phyloP scores from a whole-genome alignment of 2,113 vertebrate species.

The Neoarius graeffei region DNA sequence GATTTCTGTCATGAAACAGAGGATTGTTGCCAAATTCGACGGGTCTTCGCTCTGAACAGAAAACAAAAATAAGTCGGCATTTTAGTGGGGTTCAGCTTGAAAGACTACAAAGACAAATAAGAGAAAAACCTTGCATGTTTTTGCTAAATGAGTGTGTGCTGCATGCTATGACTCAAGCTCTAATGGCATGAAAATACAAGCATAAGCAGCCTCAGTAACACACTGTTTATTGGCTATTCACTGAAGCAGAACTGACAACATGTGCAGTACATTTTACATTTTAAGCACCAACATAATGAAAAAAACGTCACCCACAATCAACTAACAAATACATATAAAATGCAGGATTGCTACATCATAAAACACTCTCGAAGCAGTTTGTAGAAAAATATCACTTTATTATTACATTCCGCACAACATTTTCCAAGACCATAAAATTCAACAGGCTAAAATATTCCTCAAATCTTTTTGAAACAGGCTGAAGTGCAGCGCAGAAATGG shows the following conservation, averaged over 20 bases:
- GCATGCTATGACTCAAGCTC: neutral
- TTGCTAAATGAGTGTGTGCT: slow-evolving; percentile 19
- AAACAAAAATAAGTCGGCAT: slow-evolving; percentile 55
- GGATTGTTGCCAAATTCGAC: slow-evolving; percentile 71
- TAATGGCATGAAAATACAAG: slow-evolving; percentile 16
- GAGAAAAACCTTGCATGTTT: slow-evolving; percentile 4
- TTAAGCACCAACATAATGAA: slow-evolving; percentile 16
- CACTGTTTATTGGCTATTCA: slow-evolving; percentile 13
- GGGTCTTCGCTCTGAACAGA: slow-evolving; percentile 68
- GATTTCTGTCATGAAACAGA: slow-evolving; percentile 63
- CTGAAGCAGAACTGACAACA: slow-evolving; percentile 2
- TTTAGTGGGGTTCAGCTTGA: slow-evolving; percentile 12
- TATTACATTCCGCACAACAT: slow-evolving; percentile 95
- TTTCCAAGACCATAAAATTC: slow-evolving; percentile 83
- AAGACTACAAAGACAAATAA: slow-evolving; percentile 15
- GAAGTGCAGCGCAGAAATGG: slow-evolving; percentile 61
- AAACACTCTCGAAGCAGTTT: slow-evolving; percentile 75
- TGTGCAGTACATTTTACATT: slow-evolving; percentile 2
- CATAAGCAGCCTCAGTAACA: neutral
- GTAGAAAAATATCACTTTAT: slow-evolving; percentile 98
- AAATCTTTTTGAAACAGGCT: slow-evolving; percentile 65
- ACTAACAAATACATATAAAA: slow-evolving; percentile 14
- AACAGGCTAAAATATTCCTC: slow-evolving; percentile 80
- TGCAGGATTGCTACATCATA: slow-evolving; percentile 16
- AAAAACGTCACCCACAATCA: neutral